A percentile compares a stretch with the other conserved stretches of the same genome.
phyloP scores from a whole-genome alignment of 2,888 invertebrate genomes.

The Slavum lentiscoides region DNA sequence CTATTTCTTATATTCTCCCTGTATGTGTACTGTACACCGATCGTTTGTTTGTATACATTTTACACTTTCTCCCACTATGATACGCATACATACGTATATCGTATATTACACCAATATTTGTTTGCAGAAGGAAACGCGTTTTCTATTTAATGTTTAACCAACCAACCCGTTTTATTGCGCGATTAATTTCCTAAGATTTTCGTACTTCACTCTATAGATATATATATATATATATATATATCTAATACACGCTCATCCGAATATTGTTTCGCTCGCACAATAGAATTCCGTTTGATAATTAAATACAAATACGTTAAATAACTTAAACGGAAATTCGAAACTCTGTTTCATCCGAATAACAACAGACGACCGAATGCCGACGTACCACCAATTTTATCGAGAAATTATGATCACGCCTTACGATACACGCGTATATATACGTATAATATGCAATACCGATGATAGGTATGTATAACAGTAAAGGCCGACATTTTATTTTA shows the following conservation, averaged over 20 bases:
- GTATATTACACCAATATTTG: no score
- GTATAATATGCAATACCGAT: not conserved
- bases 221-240: no score
- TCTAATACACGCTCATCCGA: no score
- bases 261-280: not conserved
- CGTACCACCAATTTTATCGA: not conserved
- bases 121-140: not conserved
- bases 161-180: not conserved
- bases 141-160: slow-evolving; percentile 2
- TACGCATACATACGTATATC: no score
- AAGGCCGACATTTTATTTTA: not conserved
- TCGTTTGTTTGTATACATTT: no score
- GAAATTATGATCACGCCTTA: not conserved
- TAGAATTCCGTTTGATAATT: not conserved
- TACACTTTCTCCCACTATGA: no score
- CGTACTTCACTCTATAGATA: not conserved
- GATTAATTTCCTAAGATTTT: not conserved
- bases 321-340: not conserved
- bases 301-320: slow-evolving; percentile 22
- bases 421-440: not conserved
- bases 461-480: not conserved
- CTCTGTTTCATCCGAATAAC: not conserved
- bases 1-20: no score
- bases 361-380: not conserved
- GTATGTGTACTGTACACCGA: no score